phyloP scores from a whole-genome alignment of 1,140 invertebrate species.

The Mactra quadrangularis region DNA sequence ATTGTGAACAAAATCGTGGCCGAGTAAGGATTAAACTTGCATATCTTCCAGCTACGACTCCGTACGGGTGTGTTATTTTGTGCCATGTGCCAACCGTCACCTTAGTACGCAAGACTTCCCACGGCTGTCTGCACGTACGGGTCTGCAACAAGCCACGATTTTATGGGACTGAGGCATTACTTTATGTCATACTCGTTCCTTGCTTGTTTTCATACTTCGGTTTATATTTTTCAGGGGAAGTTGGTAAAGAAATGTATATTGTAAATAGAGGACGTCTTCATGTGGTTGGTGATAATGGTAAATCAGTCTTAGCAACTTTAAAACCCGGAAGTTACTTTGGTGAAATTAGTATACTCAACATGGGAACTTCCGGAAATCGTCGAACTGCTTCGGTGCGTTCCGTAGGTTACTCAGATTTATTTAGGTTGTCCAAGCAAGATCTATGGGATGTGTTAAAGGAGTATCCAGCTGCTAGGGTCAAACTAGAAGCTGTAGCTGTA shows the following conservation, averaged over 20 bases:
- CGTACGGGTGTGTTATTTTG: too few species aligned
- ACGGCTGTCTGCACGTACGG: too few species aligned
- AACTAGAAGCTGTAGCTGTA: constrained; percentile 98
- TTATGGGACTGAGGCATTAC: background rate
- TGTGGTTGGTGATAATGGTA: constrained; percentile 96
- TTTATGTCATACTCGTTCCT: too few species aligned
- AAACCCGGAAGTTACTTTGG: constrained; percentile 98
- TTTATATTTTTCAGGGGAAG: constrained; percentile 90
- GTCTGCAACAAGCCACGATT: too few species aligned
- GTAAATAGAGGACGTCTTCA: constrained; percentile 97
- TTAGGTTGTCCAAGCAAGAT: constrained; percentile 99
- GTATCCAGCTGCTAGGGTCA: constrained; percentile 97
- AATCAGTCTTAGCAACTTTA: constrained; percentile 97
- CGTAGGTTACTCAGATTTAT: constrained; percentile 99
- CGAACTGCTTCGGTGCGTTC: constrained; percentile 90
- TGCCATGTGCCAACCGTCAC: too few species aligned
- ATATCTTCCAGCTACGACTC: too few species aligned
- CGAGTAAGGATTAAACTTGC: too few species aligned
- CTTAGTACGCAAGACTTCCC: too few species aligned
- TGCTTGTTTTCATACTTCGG: background rate
- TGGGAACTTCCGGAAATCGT: constrained; percentile 99
- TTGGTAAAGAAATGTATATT: constrained; percentile 99
- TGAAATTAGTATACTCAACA: constrained; percentile 99
- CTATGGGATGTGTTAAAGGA: constrained; percentile 99
- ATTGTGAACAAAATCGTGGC: too few species aligned